Base-by-base conservation (phyloP, 2,797 vertebrate species). In the Siniperca obscura region DNA sequence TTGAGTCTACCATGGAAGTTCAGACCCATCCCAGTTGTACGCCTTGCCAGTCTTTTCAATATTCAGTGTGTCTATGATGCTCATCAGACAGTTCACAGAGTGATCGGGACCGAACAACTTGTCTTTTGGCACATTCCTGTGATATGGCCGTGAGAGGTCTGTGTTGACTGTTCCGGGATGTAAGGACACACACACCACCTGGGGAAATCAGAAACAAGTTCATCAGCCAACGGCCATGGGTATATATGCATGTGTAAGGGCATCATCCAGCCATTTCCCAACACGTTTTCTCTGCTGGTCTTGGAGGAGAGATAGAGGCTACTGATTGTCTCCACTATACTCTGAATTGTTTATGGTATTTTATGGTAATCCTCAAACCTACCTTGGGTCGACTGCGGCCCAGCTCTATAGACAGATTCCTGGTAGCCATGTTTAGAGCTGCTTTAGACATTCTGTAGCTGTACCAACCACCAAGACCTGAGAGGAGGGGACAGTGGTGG, bases 361-460 rank as follows among this genome's bases (percentile, higher is more conserved):
- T 75, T 4, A 10, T 36, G 14, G 5, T 5, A 55, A 11, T 5
- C 16, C 30, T 44, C 16, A 55, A 34, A 67, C 68, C 81, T 36
- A 94, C 91, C 77, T 92, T 94, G 36, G 91, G 90, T 55, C 91
- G 92, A 81, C 90, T 82, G 79, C 90, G 90, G 21, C 91, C 85
- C 82, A 95, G 85, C 90, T 96, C 93, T 86, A 94, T 94, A 22
- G 94, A 95, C 70, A 95, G 86, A 87, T 95, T 96, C 80, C 83
- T 95, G 11, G 89, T 96, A 5, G 94, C 92, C 94, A 95, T 92
- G 90, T 96, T 96, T 40, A 96, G 93, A 40, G 94, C 94, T 78
- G 92, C 92, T 93, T 96, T 95, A 79, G 94, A 96, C 89, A 95
- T 90, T 42, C 94, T 91, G 84, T 94, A 96, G 85, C 90, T 96